phyloP scores from a whole-genome alignment of 53 echinoderm and acorn worm genomes.

The Glandiceps talaboti region DNA sequence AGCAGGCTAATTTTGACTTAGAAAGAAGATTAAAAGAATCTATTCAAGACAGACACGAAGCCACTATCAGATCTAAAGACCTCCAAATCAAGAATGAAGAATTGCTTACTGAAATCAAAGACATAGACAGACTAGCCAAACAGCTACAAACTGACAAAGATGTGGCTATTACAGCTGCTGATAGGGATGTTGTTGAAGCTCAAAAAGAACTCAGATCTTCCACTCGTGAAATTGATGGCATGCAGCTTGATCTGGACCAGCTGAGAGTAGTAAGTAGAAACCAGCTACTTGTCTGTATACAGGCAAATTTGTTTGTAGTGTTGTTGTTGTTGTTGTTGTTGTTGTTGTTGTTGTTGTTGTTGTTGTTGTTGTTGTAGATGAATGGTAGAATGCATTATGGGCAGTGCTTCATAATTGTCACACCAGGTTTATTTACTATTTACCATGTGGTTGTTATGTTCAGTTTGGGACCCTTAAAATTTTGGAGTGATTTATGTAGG shows the following conservation, averaged over 20 bases:
- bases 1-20: slow-evolving; percentile 82
- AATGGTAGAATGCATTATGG: no score
- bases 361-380: no score
- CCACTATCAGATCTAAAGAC: slow-evolving; percentile 34
- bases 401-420: no score
- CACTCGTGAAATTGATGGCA: slow-evolving; percentile 50
- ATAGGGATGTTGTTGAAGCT: slow-evolving; percentile 70
- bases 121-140: slow-evolving; percentile 82
- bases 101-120: slow-evolving; percentile 58
- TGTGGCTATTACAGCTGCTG: slow-evolving; percentile 56
- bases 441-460: no score
- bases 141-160: slow-evolving; percentile 65
- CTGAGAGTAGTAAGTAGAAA: slow-evolving; percentile 72
- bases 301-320: no score
- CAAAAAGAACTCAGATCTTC: slow-evolving; percentile 61
- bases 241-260: slow-evolving; percentile 66
- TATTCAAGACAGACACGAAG: slow-evolving; percentile 27
- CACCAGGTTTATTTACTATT: no score
- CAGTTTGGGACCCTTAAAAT: no score
- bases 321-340: no score
- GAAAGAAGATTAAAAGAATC: slow-evolving; percentile 66
- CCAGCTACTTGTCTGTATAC: no score
- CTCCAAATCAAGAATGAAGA: slow-evolving; percentile 67
- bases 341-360: no score
- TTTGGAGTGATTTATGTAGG: no score